Conservation (phyloP, 2,113 vertebrate species). For the Mastomys coucha region DNA sequence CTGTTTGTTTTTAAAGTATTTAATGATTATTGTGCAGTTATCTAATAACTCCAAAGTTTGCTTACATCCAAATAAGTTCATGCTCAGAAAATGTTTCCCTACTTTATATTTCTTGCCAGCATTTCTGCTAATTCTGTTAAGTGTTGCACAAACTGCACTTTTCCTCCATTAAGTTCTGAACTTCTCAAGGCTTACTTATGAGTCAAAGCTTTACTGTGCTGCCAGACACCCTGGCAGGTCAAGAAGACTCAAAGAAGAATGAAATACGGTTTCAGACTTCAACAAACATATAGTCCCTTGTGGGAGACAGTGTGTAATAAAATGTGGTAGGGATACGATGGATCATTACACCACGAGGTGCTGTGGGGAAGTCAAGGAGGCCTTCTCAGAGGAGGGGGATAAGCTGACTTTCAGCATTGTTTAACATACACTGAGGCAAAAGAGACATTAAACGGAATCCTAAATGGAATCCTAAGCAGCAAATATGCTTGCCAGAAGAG, state of each 20-base stretch:
- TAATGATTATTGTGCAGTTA: slow-evolving; percentile 38
- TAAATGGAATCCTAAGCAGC: slow-evolving; percentile 3
- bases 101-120: slow-evolving; percentile 28
- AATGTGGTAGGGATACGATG: background rate
- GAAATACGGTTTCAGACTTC: background rate
- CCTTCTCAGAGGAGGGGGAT: background rate
- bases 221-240: background rate
- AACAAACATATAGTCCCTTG: background rate
- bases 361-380: background rate
- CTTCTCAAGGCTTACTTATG: background rate
- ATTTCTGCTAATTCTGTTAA: slow-evolving; percentile 5
- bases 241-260: slow-evolving; percentile 1
- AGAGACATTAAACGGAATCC: background rate
- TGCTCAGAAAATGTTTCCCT: background rate
- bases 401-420: background rate
- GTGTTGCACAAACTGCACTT: background rate
- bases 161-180: slow-evolving; percentile 14
- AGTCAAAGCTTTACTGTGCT: slow-evolving; percentile 25
- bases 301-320: background rate
- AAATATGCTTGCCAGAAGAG: background rate
- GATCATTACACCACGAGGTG: background rate
- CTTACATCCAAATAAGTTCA: slow-evolving; percentile 35
- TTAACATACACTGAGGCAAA: background rate
- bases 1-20: slow-evolving; percentile 11
- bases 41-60: background rate